These are phyloP conservation scores for Amphimallon solstitiale DNA, from an alignment of 2,888 invertebrate species.

Conservation along the genomic window DNA sequence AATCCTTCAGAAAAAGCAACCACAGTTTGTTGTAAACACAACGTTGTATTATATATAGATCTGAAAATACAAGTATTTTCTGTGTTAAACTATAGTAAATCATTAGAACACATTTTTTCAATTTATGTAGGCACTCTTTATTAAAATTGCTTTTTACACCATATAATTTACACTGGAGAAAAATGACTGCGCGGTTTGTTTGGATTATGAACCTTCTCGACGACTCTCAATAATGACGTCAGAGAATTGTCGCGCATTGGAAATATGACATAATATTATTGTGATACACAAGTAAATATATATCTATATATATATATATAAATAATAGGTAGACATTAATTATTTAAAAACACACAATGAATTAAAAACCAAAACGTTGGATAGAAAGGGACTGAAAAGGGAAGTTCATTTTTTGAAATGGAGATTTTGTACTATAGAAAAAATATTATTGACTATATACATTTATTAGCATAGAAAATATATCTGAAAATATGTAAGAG, in stretches of 20 bases:
- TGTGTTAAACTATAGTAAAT: no score
- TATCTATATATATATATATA: neutral
- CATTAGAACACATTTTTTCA: no score
- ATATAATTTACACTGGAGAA: no score
- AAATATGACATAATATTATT: slow-evolving; percentile 5
- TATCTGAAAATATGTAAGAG: slow-evolving; percentile 24
- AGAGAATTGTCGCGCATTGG: neutral
- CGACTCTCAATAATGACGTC: no score
- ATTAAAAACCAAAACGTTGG: slow-evolving; percentile 22
- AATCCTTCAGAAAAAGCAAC: no score
- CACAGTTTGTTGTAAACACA: no score
- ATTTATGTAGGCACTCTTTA: no score
- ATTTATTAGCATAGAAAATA: slow-evolving; percentile 33
- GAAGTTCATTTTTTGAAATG: slow-evolving; percentile 31
- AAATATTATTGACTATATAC: slow-evolving; percentile 35
- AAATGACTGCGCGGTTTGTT: no score
- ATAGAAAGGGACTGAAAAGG: slow-evolving; percentile 35
- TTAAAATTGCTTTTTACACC: no score
- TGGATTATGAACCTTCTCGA: no score
- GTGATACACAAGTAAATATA: slow-evolving; percentile 18
- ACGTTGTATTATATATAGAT: no score
- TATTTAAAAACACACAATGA: slow-evolving; percentile 23
- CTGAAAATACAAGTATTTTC: no score
- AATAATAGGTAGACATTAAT: slow-evolving; percentile 17
- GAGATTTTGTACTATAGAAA: slow-evolving; percentile 38